phyloP scores from a whole-genome alignment of 2,113 vertebrate species.

The Sander lucioperca region DNA sequence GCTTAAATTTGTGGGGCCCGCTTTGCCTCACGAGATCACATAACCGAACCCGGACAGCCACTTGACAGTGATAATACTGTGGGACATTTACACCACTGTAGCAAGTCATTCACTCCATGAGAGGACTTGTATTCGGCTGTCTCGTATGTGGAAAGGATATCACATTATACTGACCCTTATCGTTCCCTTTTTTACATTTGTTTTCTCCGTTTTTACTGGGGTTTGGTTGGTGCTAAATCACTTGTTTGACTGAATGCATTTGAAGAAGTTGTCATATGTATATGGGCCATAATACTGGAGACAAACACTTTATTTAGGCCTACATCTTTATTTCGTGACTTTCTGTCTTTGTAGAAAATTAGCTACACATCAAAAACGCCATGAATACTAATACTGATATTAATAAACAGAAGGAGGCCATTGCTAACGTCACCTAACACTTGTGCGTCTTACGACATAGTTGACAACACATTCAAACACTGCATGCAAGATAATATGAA shows the following conservation, averaged over 20 bases:
- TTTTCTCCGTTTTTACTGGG: background rate
- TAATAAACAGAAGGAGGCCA: background rate
- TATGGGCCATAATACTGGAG: background rate
- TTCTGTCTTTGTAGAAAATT: background rate
- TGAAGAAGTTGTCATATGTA: background rate
- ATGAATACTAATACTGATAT: background rate
- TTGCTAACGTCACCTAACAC: background rate
- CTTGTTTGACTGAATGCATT: background rate
- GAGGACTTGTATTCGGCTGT: constrained; percentile 9
- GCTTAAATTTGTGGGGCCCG: constrained; percentile 54
- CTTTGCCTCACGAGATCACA: constrained; percentile 66
- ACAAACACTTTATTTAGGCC: background rate
- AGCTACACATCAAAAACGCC: background rate
- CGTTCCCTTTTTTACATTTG: background rate
- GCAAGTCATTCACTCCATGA: background rate
- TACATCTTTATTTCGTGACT: background rate
- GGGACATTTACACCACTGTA: constrained; percentile 32
- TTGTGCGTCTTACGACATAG: background rate
- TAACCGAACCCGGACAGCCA: constrained; percentile 58
- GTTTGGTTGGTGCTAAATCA: constrained; percentile 2
- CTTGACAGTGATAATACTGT: constrained; percentile 61
- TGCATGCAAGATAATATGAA: background rate
- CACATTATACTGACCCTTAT: background rate
- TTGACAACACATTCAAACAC: background rate
- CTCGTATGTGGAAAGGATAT: background rate